Base-by-base conservation (phyloP, 1,140 invertebrate genomes). In the Mizuhopecten yessoensis region DNA sequence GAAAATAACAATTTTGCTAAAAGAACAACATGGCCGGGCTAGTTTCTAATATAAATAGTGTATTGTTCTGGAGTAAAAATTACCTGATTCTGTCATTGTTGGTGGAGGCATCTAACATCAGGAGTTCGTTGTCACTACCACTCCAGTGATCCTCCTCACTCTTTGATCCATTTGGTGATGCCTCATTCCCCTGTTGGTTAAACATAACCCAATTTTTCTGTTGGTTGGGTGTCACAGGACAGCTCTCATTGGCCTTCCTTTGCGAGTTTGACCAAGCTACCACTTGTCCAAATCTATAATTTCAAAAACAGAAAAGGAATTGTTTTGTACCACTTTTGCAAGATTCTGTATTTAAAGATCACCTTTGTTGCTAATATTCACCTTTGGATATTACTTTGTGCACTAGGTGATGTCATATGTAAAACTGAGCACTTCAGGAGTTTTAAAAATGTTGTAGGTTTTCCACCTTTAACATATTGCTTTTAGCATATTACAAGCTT, bases 231-330 rank as follows among this genome's bases (percentile, higher is more conserved):
- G 57, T 75, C 57, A 75, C 23, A 75, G 57, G 23, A 75, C 57
- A 75, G 29, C 23, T 75, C 42, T 45, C 13, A 20, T 57, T 15
- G 13, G 88, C 88, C n/a, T 87, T n/a, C 13, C 57, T 86, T 39
- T 57, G 87, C 34, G 33, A 34, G 33, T 92, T 92, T 86, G 75
- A 90, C 91, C 91, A 92, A 17, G 91, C 91, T 0, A 92, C 39
- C 20, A 92, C 91, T 42, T 92, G 87, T 87, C 91, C 91, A 87
- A 86, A 92, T 86, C 91, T 92, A 29, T 15, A 89, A 34, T n/a
- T n/a, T n/a, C n/a, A n/a, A n/a, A n/a, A n/a, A n/a, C n/a, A n/a
- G n/a, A n/a, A n/a, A n/a, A n/a, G n/a, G n/a, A n/a, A n/a, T n/a
- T n/a, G n/a, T n/a, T n/a, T n/a, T n/a, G n/a, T n/a, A n/a, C n/a